Base-by-base conservation (phyloP, 2,888 invertebrate species). In the Dermolepida albohirtum region DNA sequence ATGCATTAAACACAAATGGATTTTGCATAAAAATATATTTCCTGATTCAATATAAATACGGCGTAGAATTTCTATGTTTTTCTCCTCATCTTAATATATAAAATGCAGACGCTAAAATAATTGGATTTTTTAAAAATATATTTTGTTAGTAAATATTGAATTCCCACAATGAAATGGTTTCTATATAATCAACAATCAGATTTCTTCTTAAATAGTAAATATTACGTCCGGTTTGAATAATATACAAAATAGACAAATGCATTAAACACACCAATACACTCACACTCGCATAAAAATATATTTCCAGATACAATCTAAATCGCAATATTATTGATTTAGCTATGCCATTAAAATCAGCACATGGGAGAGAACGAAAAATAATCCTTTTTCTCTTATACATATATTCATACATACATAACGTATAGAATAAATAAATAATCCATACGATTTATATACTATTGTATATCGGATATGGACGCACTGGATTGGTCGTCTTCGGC, bases 381-480 rank as follows among this genome's bases (percentile, higher is more conserved):
- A 74, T 68, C 68, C 68, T 68, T 68, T 68, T 66, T 65, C 68
- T 65, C 68, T 65, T 68, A 68, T 68, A 68, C 68, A 68, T 82
- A 82, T 82, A 83, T 83, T 82, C 77, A 77, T 78, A 77, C 82
- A 83, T 83, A 83, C 78, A 82, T 83, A 82, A 82, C 79, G 80
- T 81, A 81, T 78, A 78, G 82, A 83, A 83, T 84, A 84, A 84
- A 84, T 84, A 83, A 83, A 84, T 84, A 84, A 83, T 84, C 83
- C 82, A 83, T 83, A 83, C 82, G 82, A 83, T 83, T 83, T 83
- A 83, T 84, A 82, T 83, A 83, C 81, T 82, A 83, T 83, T 82
- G 83, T 83, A 81, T 82, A 83, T 83, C 80, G 82, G 79, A 75
- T 66, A 62, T 63, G 66, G 72, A 70, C 71, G 66, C 69, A 67